A percentile compares a stretch with the other conserved stretches of the same genome.
These are phyloP conservation scores for Heliconius ethilla DNA, from an alignment of 2,888 invertebrate species.

Conservation along the genomic window DNA sequence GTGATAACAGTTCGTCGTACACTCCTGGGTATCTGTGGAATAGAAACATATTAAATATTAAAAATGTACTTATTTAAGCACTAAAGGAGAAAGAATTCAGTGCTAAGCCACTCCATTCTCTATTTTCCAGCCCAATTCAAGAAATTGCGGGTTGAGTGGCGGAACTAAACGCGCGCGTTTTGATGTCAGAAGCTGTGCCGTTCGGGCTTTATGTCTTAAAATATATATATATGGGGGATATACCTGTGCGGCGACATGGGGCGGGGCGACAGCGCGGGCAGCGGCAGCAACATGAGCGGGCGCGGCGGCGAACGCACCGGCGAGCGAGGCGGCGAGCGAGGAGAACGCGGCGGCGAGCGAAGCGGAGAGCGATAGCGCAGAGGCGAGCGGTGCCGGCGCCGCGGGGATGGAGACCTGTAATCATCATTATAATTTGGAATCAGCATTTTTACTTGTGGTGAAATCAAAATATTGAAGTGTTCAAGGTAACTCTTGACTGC, in stretches of 20 bases:
- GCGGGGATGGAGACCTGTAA: slow-evolving; percentile 72
- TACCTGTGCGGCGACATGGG: slow-evolving; percentile 61
- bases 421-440: too few species aligned
- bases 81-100: too few species aligned
- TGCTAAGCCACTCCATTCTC: too few species aligned
- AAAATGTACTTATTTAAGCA: background rate
- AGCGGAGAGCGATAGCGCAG: slow-evolving; percentile 76
- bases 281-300: slow-evolving; percentile 54
- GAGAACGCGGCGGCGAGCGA: slow-evolving; percentile 56
- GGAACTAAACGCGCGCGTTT: too few species aligned
- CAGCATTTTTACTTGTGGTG: too few species aligned
- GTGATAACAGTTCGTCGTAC: slow-evolving; percentile 78
- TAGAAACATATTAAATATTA: too few species aligned
- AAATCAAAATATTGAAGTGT: too few species aligned
- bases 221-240: too few species aligned
- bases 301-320: slow-evolving; percentile 59
- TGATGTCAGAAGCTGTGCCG: too few species aligned
- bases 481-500: background rate
- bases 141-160: too few species aligned
- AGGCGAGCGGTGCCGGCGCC: slow-evolving; percentile 75
- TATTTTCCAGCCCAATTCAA: too few species aligned
- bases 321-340: slow-evolving; percentile 46
- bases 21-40: slow-evolving; percentile 69
- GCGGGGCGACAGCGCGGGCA: slow-evolving; percentile 51
- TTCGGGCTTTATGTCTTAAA: too few species aligned